Conservation (phyloP, 2,797 vertebrate species). For the Gila robusta region DNA sequence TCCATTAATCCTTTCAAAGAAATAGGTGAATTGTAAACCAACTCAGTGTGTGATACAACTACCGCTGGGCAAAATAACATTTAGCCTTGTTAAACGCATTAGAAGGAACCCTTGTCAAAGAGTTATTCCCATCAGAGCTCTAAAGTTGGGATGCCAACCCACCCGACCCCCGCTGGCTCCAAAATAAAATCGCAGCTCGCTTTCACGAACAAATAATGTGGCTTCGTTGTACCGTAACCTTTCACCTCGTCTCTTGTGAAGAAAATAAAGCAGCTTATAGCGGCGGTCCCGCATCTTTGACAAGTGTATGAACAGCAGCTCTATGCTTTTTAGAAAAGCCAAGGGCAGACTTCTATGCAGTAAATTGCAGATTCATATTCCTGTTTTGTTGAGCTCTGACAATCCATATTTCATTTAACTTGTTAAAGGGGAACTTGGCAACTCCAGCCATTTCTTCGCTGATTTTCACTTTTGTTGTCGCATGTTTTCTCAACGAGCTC, state of each 20-base stretch:
- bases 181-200: conserved; percentile 17
- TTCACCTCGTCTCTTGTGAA: conserved; percentile 8
- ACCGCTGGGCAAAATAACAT: conserved; percentile 34
- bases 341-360: neutral
- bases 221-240: neutral
- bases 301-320: neutral
- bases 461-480: too few species aligned
- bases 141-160: conserved; percentile 4
- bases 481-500: too few species aligned
- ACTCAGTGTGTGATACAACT: conserved; percentile 23
- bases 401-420: conserved; percentile 12
- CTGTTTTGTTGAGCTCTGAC: neutral
- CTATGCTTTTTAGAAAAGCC: neutral
- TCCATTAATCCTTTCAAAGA: conserved; percentile 51
- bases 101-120: conserved; percentile 32
- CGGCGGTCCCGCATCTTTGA: neutral
- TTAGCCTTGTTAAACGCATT: conserved; percentile 54
- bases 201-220: neutral
- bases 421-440: neutral
- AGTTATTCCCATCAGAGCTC: conserved; percentile 16
- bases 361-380: conserved; percentile 14
- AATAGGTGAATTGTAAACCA: conserved; percentile 29
- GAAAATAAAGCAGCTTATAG: conserved; percentile 23
- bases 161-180: neutral
- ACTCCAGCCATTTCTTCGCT: too few species aligned